phyloP scores from a whole-genome alignment of 2,797 vertebrate species.

The Paramormyrops hopkinsi region DNA sequence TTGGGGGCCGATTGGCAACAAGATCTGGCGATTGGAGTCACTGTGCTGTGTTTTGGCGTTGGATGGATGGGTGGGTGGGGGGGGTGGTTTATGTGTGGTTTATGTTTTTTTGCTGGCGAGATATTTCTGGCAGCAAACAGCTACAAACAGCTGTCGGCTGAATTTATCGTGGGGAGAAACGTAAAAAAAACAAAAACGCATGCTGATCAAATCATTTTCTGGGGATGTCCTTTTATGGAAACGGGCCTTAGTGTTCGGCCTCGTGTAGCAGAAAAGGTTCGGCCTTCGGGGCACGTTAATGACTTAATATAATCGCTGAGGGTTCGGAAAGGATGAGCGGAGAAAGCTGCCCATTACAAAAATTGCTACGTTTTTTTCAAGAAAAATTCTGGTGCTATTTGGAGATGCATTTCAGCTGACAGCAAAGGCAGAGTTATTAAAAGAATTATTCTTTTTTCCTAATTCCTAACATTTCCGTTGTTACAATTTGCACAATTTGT shows the following conservation, averaged over 20 bases:
- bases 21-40: not conserved
- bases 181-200: not conserved
- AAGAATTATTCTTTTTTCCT: not conserved
- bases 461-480: not conserved
- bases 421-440: not conserved
- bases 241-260: not conserved
- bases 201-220: not conserved
- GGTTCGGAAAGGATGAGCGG: not conserved
- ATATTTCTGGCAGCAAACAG: not conserved
- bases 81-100: not conserved
- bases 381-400: not conserved
- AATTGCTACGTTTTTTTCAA: not conserved
- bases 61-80: not conserved
- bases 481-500: not conserved
- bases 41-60: not conserved
- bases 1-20: not conserved
- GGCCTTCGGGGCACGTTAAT: not conserved
- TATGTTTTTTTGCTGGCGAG: not conserved
- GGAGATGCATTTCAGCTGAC: not conserved
- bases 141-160: constrained; percentile 8
- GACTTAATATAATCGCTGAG: not conserved
- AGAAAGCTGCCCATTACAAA: not conserved
- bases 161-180: not conserved
- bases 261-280: not conserved
- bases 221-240: not conserved